Evolutionary conservation across 2,888 invertebrate species (phyloP).

Genomic region (Aricia artaxerxes): DNA sequence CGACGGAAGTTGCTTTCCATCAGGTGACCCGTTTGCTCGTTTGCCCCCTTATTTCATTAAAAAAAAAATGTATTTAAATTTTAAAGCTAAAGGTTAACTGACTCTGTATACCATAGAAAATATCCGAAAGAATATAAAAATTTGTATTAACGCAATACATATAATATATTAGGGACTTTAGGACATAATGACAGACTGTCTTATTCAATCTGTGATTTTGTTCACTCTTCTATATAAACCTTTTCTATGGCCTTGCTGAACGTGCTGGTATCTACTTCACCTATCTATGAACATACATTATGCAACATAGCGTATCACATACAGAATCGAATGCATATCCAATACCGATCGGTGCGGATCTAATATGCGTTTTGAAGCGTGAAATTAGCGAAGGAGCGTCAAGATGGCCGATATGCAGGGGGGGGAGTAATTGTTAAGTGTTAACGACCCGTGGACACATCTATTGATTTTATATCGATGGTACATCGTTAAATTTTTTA

Average conservation of each 20-base stretch:
- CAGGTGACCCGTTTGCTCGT: no score
- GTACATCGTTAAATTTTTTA: background rate
- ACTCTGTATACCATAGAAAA: no score
- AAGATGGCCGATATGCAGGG: conserved; percentile 38
- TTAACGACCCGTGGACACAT: conserved; percentile 26
- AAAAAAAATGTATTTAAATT: no score
- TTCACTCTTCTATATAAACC: background rate
- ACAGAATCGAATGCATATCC: conserved; percentile 12
- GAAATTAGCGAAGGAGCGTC: conserved; percentile 48
- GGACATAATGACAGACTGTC: background rate
- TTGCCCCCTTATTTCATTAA: no score
- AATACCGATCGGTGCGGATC: conserved; percentile 44
- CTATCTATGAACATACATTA: background rate
- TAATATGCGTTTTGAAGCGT: conserved; percentile 54
- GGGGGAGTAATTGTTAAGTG: conserved; percentile 15
- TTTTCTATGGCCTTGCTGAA: background rate
- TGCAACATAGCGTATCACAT: background rate
- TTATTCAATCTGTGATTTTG: background rate
- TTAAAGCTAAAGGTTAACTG: no score
- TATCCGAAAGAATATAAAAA: no score
- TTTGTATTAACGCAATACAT: no score
- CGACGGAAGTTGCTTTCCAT: no score
- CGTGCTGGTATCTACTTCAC: no score
- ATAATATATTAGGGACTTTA: no score
- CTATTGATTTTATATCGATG: conserved; percentile 27